phyloP scores from a whole-genome alignment of 2,888 invertebrate genomes.

The Mycalesis mineus region DNA sequence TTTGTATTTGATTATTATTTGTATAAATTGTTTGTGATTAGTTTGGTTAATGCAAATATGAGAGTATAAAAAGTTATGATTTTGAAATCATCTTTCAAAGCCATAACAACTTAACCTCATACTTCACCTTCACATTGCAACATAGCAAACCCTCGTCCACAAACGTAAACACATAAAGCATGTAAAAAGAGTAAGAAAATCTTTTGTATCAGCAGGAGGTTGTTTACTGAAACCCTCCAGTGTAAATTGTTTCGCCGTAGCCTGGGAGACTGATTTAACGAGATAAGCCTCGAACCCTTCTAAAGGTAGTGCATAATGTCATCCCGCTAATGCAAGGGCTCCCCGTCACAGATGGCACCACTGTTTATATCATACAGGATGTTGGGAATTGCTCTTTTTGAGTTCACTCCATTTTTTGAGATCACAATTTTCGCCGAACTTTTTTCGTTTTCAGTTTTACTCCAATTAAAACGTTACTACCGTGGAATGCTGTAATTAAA shows the following conservation, averaged over 20 bases:
- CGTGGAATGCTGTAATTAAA: conserved; percentile 4
- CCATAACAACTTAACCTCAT: too few relatives aligned
- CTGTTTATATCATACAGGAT: conserved; percentile 65
- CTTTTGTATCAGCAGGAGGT: conserved; percentile 47
- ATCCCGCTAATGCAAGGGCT: conserved; percentile 74
- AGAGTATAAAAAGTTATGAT: too few relatives aligned
- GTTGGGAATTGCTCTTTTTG: conserved; percentile 29
- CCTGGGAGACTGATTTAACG: conserved; percentile 57
- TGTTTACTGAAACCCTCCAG: conserved; percentile 48
- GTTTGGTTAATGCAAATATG: too few relatives aligned
- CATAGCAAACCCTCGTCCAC: background rate
- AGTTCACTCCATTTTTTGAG: conserved; percentile 1
- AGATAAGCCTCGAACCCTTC: conserved; percentile 71
- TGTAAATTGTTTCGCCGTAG: conserved; percentile 57
- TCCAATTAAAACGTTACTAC: conserved; percentile 7
- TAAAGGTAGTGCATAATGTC: conserved; percentile 71
- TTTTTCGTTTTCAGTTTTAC: background rate
- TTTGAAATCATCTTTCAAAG: too few relatives aligned
- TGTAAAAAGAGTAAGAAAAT: conserved; percentile 45
- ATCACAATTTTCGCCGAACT: background rate
- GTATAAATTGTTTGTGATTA: too few relatives aligned
- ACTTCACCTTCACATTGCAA: background rate
- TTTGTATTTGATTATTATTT: too few relatives aligned
- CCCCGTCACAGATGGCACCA: conserved; percentile 72
- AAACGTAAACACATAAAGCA: conserved; percentile 33